phyloP scores from a whole-genome alignment of 2,797 vertebrate genomes.

The Xyrichtys novacula region DNA sequence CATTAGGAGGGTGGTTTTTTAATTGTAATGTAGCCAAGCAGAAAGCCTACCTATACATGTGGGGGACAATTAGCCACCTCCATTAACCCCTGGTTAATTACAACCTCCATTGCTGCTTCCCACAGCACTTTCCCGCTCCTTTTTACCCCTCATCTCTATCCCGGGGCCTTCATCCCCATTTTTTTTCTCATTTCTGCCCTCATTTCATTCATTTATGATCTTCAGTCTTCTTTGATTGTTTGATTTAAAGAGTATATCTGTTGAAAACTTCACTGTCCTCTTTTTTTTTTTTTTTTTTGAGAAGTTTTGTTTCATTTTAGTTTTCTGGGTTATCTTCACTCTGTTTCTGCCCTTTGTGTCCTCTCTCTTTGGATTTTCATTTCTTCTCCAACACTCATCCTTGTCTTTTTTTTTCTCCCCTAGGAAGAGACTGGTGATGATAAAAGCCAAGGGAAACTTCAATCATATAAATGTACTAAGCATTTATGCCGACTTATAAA shows the following conservation, averaged over 20 bases:
- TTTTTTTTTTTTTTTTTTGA: conserved; percentile 5
- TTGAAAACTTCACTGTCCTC: conserved; percentile 30
- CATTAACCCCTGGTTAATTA: conserved; percentile 89
- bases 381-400: conserved; percentile 4
- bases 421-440: not conserved
- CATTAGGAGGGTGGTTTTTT: conserved; percentile 85
- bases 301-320: conserved; percentile 33
- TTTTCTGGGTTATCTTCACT: conserved; percentile 63
- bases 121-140: conserved; percentile 75
- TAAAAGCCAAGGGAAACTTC: not conserved
- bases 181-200: conserved; percentile 64
- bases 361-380: conserved; percentile 10
- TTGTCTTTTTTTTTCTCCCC: not conserved
- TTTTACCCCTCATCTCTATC: conserved; percentile 75
- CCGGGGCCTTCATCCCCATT: conserved; percentile 72
- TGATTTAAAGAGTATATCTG: conserved; percentile 56
- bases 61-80: conserved; percentile 88
- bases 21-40: conserved; percentile 88
- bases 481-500: not conserved
- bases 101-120: conserved; percentile 82
- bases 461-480: no score
- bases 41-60: conserved; percentile 87
- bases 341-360: conserved; percentile 19
- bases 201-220: conserved; percentile 64
- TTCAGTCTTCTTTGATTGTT: conserved; percentile 52